Percentiles rank a stretch among this genome's conserved stretches.
These are phyloP conservation scores for Artibeus jamaicensis DNA, from an alignment of 2,797 vertebrate genomes.

Conservation along the genomic window DNA sequence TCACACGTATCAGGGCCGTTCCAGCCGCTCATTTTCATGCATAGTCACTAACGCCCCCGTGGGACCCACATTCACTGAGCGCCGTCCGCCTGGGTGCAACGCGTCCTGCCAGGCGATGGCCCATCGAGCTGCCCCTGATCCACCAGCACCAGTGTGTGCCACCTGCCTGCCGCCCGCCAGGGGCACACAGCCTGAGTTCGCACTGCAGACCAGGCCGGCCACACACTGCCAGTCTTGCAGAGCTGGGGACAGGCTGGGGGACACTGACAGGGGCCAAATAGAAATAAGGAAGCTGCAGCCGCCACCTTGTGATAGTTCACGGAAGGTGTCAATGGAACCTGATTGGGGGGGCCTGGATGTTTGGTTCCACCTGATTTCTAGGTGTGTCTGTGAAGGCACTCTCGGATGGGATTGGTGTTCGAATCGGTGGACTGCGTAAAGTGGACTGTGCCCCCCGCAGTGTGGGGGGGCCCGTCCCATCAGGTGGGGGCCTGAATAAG, in stretches of 20 bases:
- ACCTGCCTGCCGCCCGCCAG: neutral
- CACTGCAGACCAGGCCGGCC: neutral
- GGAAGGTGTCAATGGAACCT: neutral
- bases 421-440: neutral
- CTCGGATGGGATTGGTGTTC: neutral
- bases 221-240: neutral
- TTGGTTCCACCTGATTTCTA: neutral
- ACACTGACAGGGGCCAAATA: neutral
- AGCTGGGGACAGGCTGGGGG: neutral
- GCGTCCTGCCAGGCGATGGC: rapidly evolving
- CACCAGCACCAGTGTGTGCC: rapidly evolving
- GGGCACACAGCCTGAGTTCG: neutral
- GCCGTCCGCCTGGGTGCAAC: neutral
- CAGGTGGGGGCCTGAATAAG: neutral
- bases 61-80: rapidly evolving
- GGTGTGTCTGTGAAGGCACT: neutral
- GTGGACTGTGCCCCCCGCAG: rapidly evolving
- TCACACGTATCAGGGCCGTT: conserved; percentile 5
- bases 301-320: rapidly evolving
- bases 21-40: neutral
- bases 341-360: neutral
- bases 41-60: neutral
- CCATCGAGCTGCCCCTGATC: rapidly evolving
- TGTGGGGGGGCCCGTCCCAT: rapidly evolving
- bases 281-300: too few species aligned